Conservation (phyloP, 2,888 invertebrate species). For the Heliconius sara region DNA sequence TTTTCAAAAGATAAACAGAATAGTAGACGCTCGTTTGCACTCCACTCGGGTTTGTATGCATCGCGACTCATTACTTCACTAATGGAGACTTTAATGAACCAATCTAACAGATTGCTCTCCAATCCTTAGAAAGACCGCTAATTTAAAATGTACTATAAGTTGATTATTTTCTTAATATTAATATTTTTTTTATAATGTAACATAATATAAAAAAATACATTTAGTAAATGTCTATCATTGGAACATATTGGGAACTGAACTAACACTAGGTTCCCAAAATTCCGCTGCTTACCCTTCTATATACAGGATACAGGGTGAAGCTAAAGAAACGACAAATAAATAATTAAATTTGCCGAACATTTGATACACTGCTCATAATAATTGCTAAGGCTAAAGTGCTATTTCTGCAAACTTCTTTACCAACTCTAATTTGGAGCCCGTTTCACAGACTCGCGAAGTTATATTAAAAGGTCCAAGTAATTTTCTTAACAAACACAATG, state of each 20-base stretch:
- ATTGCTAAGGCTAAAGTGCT: slow-evolving; percentile 71
- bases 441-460: slow-evolving; percentile 68
- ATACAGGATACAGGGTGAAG: too few relatives aligned
- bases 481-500: slow-evolving; percentile 82
- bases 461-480: slow-evolving; percentile 84
- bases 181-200: not conserved
- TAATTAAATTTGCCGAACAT: slow-evolving; percentile 73
- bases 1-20: slow-evolving; percentile 2
- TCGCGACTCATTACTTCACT: slow-evolving; percentile 82
- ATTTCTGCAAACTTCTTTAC: slow-evolving; percentile 69
- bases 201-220: too few relatives aligned
- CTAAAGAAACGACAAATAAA: slow-evolving; percentile 62
- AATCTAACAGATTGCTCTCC: slow-evolving; percentile 83
- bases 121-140: slow-evolving; percentile 78
- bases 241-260: too few relatives aligned
- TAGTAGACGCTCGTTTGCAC: slow-evolving; percentile 58
- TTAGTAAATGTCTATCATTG: too few relatives aligned
- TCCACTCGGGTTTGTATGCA: slow-evolving; percentile 66
- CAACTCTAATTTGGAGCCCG: slow-evolving; percentile 73
- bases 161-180: slow-evolving; percentile 71
- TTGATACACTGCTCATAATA: slow-evolving; percentile 68
- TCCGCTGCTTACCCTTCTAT: too few relatives aligned
- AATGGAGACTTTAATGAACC: slow-evolving; percentile 82
- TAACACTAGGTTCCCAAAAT: too few relatives aligned
- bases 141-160: slow-evolving; percentile 74